Evolutionary conservation across 2,797 vertebrate genomes (phyloP), one percentile per base, ranked within the genome.

Genomic region (Bucorvus abyssinicus): DNA sequence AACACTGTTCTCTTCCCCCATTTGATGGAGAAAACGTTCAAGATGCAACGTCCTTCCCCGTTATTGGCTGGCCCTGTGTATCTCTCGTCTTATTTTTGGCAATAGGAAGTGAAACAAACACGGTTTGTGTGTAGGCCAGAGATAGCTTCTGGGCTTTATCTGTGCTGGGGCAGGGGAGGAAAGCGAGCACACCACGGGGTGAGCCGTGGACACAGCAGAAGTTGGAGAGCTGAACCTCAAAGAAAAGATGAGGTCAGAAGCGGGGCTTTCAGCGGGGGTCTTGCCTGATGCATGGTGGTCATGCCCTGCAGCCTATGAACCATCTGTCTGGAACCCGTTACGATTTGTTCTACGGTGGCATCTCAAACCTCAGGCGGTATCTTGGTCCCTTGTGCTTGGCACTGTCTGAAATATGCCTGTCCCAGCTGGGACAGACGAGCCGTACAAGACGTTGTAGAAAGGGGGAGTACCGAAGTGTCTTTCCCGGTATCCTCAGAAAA

Each of bases 281-380:
- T 84, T 52, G 42, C 10, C 44, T 73, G 29, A 4, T 38, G 61
- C 55, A 24, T 29, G 45, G 14, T 0, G 0, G 68, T 16, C 34
- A 1, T 40, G 40, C 18, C 13, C 42, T 34, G 64, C 65, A 56
- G 50, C 1, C 1, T 13, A 5, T 20, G n/a, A 83, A 49, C 7
- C 22, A 7, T 2, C 0, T 32, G 42, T 15, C 38, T 84, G 55
- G 36, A 68, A 82, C 64, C 0, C 0, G 8, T n/a, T 22, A 8
- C 1, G 2, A 2, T 83, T 91, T 87, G 14, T 65, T 84, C 50
- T 27, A 4, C 0, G 3, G 27, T 7, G 38, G 12, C 57, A 27
- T 14, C 47, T 61, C 12, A 53, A 92, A 45, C 19, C 50, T 75
- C 38, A 17, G 34, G 53, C 29, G 36, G 26, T 32, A 22, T 26